Percentiles rank a stretch among this genome's conserved stretches.
Conservation (phyloP, 2,797 vertebrate species). For the Alectoris magna region DNA sequence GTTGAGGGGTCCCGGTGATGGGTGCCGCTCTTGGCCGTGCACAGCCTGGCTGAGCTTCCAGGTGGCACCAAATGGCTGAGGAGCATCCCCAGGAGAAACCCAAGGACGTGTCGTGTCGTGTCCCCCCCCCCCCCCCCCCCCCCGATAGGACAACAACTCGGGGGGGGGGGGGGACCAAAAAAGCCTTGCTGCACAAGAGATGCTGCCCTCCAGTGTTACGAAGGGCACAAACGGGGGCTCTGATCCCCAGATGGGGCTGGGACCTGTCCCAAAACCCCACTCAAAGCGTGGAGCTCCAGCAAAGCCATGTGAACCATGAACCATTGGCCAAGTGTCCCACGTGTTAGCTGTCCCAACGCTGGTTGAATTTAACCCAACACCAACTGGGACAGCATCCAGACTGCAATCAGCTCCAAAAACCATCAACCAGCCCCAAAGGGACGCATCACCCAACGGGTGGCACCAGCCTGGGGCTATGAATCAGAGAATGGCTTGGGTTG, state of each 20-base stretch:
- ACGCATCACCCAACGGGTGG: not conserved
- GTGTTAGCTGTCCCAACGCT: too few relatives aligned
- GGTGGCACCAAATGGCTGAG: fast-evolving
- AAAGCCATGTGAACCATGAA: fast-evolving
- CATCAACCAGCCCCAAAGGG: not conserved
- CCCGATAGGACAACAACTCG: fast-evolving
- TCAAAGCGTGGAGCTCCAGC: not conserved
- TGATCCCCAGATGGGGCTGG: not conserved
- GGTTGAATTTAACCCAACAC: not conserved
- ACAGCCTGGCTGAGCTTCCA: not conserved
- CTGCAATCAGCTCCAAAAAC: not conserved
- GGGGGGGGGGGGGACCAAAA: not conserved
- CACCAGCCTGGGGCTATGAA: fast-evolving
- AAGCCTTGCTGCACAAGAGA: not conserved
- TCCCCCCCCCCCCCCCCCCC: too few relatives aligned
- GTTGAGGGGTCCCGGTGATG: too few relatives aligned
- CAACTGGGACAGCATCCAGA: fast-evolving
- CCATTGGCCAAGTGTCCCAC: too few relatives aligned
- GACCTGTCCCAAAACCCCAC: fast-evolving
- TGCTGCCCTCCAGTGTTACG: not conserved
- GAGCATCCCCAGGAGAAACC: not conserved
- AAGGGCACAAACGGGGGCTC: not conserved
- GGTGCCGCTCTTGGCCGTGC: fast-evolving
- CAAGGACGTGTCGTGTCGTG: not conserved
- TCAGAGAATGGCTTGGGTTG: too few relatives aligned